Conservation (phyloP, 1,140 invertebrate genomes). For the Zelostemma sp. region DNA sequence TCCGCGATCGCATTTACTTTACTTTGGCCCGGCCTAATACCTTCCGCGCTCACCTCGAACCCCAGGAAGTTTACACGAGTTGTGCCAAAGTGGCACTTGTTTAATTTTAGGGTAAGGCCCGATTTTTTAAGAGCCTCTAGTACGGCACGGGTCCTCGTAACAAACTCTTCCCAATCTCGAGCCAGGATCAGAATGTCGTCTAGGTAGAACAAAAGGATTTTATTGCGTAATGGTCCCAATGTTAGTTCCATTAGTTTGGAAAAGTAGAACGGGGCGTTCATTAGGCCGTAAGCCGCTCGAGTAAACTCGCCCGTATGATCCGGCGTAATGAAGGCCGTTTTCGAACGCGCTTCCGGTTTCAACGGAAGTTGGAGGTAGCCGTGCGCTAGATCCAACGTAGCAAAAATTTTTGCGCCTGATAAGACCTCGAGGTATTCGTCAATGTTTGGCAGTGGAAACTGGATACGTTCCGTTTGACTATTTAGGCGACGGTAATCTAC, state of each 20-base stretch:
- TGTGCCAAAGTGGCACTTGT: constrained; percentile 22
- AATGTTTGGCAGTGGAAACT: constrained; percentile 21
- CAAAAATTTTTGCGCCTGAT: constrained; percentile 3
- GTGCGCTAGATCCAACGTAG: constrained; percentile 22
- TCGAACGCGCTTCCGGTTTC: constrained; percentile 3
- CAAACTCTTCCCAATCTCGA: constrained; percentile 13
- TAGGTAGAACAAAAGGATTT: constrained; percentile 20
- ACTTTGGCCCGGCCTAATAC: constrained; percentile 34
- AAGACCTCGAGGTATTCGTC: constrained; percentile 21
- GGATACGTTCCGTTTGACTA: constrained; percentile 14
- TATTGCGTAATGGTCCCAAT: constrained; percentile 12
- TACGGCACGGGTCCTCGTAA: constrained; percentile 1
- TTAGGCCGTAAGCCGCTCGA: constrained; percentile 19
- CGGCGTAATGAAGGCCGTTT: constrained; percentile 33
- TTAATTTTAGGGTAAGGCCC: constrained; percentile 25
- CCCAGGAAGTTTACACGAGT: constrained; percentile 14
- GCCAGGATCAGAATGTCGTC: constrained; percentile 29
- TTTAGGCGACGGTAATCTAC: constrained; percentile 21
- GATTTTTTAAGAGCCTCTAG: constrained; percentile 17
- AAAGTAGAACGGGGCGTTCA: constrained; percentile 35
- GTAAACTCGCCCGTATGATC: constrained; percentile 29
- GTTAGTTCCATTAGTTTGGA: constrained; percentile 17
- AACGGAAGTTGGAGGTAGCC: constrained; percentile 28
- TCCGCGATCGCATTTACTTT: constrained; percentile 51
- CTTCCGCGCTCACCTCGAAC: constrained; percentile 9